Evolutionary conservation across 1,140 invertebrate genomes (phyloP), one percentile per base, ranked within the genome.

Genomic region (Zaprionus davidi): DNA sequence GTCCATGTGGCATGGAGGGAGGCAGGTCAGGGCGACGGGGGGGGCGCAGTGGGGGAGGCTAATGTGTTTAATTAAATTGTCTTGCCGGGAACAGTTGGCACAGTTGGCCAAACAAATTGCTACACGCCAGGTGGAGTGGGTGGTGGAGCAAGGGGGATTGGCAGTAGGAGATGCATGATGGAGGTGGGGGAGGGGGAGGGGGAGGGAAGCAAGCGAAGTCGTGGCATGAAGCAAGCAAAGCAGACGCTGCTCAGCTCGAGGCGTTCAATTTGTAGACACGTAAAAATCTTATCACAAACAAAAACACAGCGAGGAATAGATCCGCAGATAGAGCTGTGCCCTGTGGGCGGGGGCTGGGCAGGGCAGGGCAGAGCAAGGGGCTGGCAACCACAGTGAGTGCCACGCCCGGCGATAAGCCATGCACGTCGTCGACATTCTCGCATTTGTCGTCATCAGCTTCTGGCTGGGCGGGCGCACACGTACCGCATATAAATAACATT

Each of bases 401-500:
- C 65, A 74, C 49, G 34, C 64, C 46, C 67, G 80, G 78, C 84
- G 84, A 87, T 87, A 87, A 87, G 84, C 84, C 84, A 26, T 71
- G 84, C 84, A 87, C 84, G 84, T 87, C 87, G 81, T 76, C 81
- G 86, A 79, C 79, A 74, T 79, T 80, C 80, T 88, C 84, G 80
- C 83, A 87, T 87, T 87, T 87, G 84, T 88, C 81, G 84, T 88
- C 84, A 88, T 88, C 85, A 82, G 51, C 69, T 70, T 55, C 31
- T 41, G 56, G 79, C 67, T 72, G 26, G 56, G 67, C 68, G 72
- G 60, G 73, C 17, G 72, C 74, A 66, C 84, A 87, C 84, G 84
- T 87, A 88, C 84, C 49, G 81, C 84, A 79, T 88, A 87, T 87
- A 87, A 87, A 87, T 87, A 87, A 88, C 84, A 81, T 87, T 87